phyloP scores from a whole-genome alignment of 2,113 vertebrate genomes.

The Mesembrinibis cayennensis region DNA sequence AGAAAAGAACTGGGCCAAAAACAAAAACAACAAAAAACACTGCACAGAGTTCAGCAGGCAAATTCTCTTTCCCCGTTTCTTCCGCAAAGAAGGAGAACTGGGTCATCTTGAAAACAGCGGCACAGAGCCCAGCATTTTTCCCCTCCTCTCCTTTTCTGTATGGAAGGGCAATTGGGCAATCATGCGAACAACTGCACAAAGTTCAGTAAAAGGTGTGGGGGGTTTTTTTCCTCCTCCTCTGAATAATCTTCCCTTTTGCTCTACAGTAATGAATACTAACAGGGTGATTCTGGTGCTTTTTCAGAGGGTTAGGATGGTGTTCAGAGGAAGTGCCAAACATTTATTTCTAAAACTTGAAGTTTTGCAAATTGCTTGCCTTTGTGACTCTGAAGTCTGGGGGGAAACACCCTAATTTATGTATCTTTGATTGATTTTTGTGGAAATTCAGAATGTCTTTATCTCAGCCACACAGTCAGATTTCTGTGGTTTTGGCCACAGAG shows the following conservation, averaged over 20 bases:
- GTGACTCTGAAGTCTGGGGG: neutral
- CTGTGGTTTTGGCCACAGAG: slow-evolving; percentile 47
- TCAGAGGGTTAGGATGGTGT: neutral
- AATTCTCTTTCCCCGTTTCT: neutral
- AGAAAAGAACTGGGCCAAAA: neutral
- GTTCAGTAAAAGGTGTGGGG: neutral
- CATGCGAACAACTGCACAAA: neutral
- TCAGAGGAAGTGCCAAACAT: neutral
- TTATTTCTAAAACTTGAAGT: neutral
- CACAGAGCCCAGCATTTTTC: neutral
- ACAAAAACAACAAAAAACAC: neutral
- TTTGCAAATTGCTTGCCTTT: neutral
- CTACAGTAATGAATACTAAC: neutral
- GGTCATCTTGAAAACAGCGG: neutral
- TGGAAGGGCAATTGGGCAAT: neutral
- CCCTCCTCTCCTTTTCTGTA: neutral
- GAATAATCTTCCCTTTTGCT: neutral
- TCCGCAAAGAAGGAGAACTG: neutral
- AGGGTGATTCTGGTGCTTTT: neutral
- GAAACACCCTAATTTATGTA: slow-evolving; percentile 24
- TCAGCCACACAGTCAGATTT: slow-evolving; percentile 11
- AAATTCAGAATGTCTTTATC: slow-evolving; percentile 52
- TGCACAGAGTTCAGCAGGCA: neutral
- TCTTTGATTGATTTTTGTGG: slow-evolving; percentile 27
- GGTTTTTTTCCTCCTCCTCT: neutral